phyloP scores from a whole-genome alignment of 2,888 invertebrate species.

The Pseudococcus jackbeardsleyi region DNA sequence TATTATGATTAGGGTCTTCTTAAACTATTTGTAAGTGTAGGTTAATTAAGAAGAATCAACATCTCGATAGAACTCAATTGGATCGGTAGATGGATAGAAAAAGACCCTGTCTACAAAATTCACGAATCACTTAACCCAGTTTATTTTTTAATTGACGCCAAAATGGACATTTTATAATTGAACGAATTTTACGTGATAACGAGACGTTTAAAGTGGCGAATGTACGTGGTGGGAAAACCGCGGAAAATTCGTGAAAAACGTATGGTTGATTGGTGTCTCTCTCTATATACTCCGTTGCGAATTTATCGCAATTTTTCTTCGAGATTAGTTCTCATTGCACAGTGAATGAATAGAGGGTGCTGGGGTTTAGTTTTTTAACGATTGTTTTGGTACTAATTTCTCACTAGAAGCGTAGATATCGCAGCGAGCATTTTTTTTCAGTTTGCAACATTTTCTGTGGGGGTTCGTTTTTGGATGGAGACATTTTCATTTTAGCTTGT shows the following conservation, averaged over 20 bases:
- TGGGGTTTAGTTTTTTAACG: background rate
- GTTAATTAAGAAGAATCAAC: background rate
- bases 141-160: background rate
- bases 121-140: background rate
- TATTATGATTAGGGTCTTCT: too few relatives aligned
- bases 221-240: too few relatives aligned
- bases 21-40: too few relatives aligned
- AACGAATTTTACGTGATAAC: too few relatives aligned
- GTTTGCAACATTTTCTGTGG: too few relatives aligned
- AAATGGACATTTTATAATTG: background rate
- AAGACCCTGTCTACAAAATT: background rate
- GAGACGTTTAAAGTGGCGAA: too few relatives aligned
- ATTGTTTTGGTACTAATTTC: background rate
- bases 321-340: background rate
- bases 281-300: background rate
- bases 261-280: background rate
- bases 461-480: too few relatives aligned
- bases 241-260: background rate
- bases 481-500: too few relatives aligned
- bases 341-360: background rate
- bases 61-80: background rate
- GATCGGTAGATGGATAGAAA: background rate
- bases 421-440: background rate
- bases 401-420: background rate
- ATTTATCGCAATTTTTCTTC: background rate